These are phyloP conservation scores for Ptycholaimellus sp. DNA, from an alignment of 2,888 invertebrate genomes.

Conservation along the genomic window DNA sequence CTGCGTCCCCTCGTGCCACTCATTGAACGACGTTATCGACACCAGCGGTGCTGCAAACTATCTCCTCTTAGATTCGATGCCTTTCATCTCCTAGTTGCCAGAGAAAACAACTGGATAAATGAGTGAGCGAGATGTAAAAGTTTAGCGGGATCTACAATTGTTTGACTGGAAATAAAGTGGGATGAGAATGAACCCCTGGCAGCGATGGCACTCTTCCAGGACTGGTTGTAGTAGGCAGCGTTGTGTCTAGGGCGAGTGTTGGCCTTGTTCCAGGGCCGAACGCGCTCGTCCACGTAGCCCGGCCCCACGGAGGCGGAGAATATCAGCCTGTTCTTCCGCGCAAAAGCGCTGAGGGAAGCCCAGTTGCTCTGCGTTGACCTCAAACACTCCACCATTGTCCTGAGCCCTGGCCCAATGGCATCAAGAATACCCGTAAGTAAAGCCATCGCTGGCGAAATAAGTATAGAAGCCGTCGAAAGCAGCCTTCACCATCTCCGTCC, in stretches of 20 bases:
- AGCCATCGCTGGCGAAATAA: constrained; percentile 42
- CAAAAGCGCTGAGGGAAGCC: constrained; percentile 6
- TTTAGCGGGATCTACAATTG: too few species aligned
- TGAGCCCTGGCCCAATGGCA: too few species aligned
- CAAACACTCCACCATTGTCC: too few species aligned
- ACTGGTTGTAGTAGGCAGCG: constrained; percentile 39
- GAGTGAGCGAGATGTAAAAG: too few species aligned
- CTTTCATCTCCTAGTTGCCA: too few species aligned
- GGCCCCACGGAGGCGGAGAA: constrained; percentile 47
- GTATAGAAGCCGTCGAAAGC: constrained; percentile 40
- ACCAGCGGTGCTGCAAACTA: constrained; percentile 28
- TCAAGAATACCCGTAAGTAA: constrained; percentile 40
- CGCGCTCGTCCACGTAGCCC: constrained; percentile 43
- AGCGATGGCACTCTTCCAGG: constrained; percentile 12
- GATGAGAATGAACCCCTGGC: constrained; percentile 8
- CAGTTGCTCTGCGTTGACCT: constrained; percentile 32
- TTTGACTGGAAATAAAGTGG: too few species aligned
- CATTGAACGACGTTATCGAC: constrained; percentile 46
- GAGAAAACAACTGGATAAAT: not conserved
- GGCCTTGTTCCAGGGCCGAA: constrained; percentile 37
- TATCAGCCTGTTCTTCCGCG: constrained; percentile 34
- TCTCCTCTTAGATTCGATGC: not conserved
- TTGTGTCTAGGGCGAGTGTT: constrained; percentile 35
- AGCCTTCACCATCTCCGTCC: constrained; percentile 25
- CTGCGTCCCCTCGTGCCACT: constrained; percentile 51